Evolutionary conservation across 2,113 vertebrate species (phyloP).

Genomic region (Clarias batrachus): DNA sequence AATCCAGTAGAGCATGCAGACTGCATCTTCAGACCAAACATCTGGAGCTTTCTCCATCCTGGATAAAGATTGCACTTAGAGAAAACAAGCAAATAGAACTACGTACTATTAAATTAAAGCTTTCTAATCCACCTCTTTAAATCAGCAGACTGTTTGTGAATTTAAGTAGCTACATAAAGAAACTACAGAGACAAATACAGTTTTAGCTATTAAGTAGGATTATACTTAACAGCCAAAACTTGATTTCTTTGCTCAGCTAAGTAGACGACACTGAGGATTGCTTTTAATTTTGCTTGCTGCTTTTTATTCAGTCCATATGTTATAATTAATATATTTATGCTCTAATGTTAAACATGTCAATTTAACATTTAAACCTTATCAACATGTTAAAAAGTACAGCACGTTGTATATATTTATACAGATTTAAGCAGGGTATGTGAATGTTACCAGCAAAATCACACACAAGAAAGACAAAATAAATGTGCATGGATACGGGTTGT

Average conservation of each 20-base stretch:
- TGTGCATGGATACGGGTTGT: background rate
- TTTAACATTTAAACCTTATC: background rate
- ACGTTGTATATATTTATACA: background rate
- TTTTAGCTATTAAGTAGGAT: background rate
- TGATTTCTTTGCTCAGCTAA: background rate
- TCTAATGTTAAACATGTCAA: background rate
- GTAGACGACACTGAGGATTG: background rate
- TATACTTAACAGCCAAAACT: background rate
- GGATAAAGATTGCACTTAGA: constrained; percentile 13
- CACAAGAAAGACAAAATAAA: background rate
- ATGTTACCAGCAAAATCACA: background rate
- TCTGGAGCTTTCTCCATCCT: constrained; percentile 12
- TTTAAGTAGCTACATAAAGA: background rate
- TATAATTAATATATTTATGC: background rate
- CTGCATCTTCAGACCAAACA: constrained; percentile 1
- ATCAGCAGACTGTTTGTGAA: too few relatives aligned
- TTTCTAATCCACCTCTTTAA: background rate
- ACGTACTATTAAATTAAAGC: background rate
- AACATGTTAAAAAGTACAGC: background rate
- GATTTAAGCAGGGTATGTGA: background rate
- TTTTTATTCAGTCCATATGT: background rate
- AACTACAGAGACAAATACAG: background rate
- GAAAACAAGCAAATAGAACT: background rate
- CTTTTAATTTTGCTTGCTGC: constrained; percentile 23
- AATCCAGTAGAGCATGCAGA: constrained; percentile 12